Evolutionary conservation across 1,140 invertebrate species (phyloP), one percentile per base, ranked within the genome.

Genomic region (Dufourea novaeangliae): DNA sequence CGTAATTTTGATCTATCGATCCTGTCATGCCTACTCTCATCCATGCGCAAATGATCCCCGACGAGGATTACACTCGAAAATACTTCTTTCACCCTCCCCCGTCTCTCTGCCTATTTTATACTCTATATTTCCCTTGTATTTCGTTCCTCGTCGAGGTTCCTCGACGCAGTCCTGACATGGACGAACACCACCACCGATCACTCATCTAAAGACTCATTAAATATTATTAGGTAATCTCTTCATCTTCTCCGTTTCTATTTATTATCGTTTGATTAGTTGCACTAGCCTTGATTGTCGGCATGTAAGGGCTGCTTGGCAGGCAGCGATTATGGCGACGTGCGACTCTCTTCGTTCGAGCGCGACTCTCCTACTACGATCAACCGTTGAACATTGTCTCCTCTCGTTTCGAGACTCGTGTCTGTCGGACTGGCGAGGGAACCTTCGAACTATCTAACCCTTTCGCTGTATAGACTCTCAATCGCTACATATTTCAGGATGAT

Each of bases 281-380:
- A 92, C 91, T 92, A 92, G 91, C 91, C 91, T 92, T 92, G 91
- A 92, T 92, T 92, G 91, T 92, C 91, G 91, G 91, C 91, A 92
- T 92, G 82, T 91, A 90, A 90, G 90, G 89, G 90, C 87, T 91
- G 91, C 88, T 89, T 85, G 64, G 85, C 83, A 79, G 76, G 86
- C 88, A 89, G 88, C 87, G 75, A 85, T 64, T 62, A 87, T 88
- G 86, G 87, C 84, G 83, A 87, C 87, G 86, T 87, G 86, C 86
- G 83, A 88, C 79, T 79, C 84, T 79, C 44, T 56, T 72, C 74
- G 67, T 78, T 78, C 70, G 75, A 73, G 66, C 78, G 46, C 70
- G 37, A 61, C 62, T 72, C 64, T 75, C 62, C 22, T 27, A n/a
- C n/a, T n/a, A 52, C 68, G 52, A 63, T 68, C 78, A 70, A 78